Conservation (phyloP, 2,888 invertebrate species). For the Atherix ibis region DNA sequence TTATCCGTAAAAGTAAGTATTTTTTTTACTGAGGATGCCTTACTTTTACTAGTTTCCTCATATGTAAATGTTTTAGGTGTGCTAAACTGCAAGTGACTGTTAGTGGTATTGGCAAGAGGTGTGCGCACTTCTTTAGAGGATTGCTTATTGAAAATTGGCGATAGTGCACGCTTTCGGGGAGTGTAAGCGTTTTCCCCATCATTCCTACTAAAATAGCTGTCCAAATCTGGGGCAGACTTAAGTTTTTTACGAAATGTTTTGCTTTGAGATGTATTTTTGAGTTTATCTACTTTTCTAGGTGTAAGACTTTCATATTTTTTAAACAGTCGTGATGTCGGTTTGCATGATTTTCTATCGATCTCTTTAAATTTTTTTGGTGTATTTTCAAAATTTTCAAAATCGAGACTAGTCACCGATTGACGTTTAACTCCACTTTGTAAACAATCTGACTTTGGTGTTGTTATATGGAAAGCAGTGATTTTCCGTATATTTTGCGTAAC, state of each 20-base stretch:
- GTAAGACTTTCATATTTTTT: not conserved
- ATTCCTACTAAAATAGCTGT: constrained; percentile 2
- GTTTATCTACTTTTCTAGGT: not conserved
- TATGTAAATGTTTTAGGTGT: constrained; percentile 9
- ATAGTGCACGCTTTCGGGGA: constrained; percentile 1
- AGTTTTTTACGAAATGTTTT: constrained; percentile 7
- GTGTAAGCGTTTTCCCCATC: constrained; percentile 7
- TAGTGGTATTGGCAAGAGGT: constrained; percentile 5
- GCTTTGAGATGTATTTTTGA: not conserved
- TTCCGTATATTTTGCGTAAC: constrained; percentile 11
- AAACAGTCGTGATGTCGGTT: not conserved
- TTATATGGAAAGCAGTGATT: constrained; percentile 10
- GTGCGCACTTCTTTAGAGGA: constrained; percentile 6
- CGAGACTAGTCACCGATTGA: constrained; percentile 1
- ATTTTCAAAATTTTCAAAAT: constrained; percentile 9
- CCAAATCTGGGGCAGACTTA: constrained; percentile 10
- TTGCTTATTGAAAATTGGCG: constrained; percentile 6
- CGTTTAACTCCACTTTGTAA: constrained; percentile 4
- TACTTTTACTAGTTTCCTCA: too few relatives aligned
- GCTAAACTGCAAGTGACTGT: constrained; percentile 7
- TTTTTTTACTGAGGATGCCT: constrained; percentile 8
- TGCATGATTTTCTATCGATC: not conserved
- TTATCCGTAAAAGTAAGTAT: constrained; percentile 9
- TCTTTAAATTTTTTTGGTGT: constrained; percentile 9
- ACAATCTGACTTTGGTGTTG: constrained; percentile 10